phyloP scores from a whole-genome alignment of 2,888 invertebrate genomes.

The Cosmopolites sordidus region DNA sequence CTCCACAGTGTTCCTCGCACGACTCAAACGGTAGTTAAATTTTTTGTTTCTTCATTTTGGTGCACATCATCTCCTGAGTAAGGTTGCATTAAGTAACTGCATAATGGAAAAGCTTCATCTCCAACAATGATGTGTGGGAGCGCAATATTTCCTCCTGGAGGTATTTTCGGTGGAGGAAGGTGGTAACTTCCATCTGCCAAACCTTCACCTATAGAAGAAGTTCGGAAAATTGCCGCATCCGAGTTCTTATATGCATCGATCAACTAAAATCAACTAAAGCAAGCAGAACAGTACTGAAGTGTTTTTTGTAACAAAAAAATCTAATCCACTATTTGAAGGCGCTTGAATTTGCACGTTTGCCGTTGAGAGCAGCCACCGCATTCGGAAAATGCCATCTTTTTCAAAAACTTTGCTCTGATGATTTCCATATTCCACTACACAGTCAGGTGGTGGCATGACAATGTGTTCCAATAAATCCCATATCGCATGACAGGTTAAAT shows the following conservation, averaged over 20 bases:
- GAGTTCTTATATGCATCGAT: not conserved
- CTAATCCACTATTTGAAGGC: slow-evolving; percentile 28
- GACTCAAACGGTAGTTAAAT: slow-evolving; percentile 28
- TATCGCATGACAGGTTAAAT: slow-evolving; percentile 1
- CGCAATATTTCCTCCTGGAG: not conserved
- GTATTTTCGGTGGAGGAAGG: not conserved
- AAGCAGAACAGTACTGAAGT: slow-evolving; percentile 9
- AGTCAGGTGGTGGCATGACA: not conserved
- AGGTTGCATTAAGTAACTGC: slow-evolving; percentile 9
- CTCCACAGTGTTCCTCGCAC: no score
- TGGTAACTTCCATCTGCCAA: not conserved
- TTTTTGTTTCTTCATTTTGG: slow-evolving; percentile 3
- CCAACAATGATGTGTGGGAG: slow-evolving; percentile 10
- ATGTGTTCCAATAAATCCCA: not conserved
- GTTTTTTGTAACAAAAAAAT: slow-evolving; percentile 5
- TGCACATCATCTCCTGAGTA: slow-evolving; percentile 6
- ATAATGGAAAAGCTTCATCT: slow-evolving; percentile 13
- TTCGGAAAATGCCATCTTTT: slow-evolving; percentile 20
- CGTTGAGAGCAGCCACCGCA: slow-evolving; percentile 31
- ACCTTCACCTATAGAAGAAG: not conserved
- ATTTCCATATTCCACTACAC: no score
- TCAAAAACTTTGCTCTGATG: not conserved
- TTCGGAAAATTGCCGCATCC: slow-evolving; percentile 3
- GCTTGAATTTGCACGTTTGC: slow-evolving; percentile 30
- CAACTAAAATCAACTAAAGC: slow-evolving; percentile 6